phyloP scores from a whole-genome alignment of 2,113 vertebrate genomes.

The Calidris pugnax region DNA sequence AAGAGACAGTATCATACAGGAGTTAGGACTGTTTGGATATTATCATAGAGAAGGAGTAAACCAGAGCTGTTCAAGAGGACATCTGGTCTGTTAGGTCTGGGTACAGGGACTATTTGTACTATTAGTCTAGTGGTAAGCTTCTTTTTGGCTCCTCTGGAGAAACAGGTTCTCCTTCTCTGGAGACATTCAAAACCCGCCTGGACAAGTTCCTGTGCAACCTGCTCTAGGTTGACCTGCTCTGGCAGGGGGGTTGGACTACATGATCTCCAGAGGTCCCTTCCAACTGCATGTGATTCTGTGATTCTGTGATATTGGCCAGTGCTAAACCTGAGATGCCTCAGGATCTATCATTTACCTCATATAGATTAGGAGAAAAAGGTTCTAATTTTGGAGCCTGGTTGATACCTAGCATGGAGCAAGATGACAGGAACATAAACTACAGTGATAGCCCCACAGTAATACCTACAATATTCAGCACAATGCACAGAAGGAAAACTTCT shows the following conservation, averaged over 20 bases:
- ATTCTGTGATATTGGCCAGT: not conserved
- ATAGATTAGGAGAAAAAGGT: not conserved
- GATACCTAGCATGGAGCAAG: not conserved
- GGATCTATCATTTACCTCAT: not conserved
- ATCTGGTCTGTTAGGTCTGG: not conserved
- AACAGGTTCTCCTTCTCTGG: not conserved
- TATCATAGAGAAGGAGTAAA: not conserved
- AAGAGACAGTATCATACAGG: not conserved
- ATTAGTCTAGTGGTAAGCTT: not conserved
- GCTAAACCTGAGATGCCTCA: not conserved
- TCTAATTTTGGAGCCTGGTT: not conserved
- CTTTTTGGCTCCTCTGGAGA: not conserved
- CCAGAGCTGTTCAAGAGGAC: not conserved
- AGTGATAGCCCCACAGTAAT: not conserved
- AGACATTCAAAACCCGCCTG: no score
- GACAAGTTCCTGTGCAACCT: no score
- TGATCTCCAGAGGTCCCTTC: no score
- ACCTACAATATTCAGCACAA: not conserved
- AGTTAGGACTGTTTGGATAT: not conserved
- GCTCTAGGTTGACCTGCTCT: no score
- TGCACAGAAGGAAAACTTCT: not conserved
- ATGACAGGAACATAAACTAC: not conserved
- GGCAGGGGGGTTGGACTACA: no score
- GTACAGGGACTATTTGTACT: not conserved
- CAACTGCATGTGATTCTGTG: no score